Conservation (phyloP, 2,113 vertebrate species). For the Ictidomys tridecemlineatus region DNA sequence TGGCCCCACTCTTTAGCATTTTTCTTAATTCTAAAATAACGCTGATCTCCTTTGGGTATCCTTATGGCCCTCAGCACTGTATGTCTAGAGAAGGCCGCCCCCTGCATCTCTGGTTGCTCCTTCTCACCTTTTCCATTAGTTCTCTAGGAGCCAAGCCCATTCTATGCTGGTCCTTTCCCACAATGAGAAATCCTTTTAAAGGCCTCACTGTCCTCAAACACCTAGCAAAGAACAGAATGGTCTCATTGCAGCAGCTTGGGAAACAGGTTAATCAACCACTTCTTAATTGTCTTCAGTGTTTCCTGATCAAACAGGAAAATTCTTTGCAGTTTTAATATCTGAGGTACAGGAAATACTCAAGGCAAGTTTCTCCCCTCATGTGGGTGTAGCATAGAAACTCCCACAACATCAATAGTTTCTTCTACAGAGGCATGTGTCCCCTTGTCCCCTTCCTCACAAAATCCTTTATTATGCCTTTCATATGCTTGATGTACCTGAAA, state of each 20-base stretch:
- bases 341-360: background rate
- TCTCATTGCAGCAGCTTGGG: background rate
- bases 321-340: background rate
- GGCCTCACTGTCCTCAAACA: background rate
- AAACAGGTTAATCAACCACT: background rate
- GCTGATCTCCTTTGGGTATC: no score
- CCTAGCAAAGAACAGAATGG: no score
- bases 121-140: background rate
- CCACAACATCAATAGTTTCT: background rate
- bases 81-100: background rate
- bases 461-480: background rate
- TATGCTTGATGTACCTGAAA: background rate
- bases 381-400: no score
- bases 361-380: background rate
- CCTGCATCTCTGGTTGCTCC: background rate
- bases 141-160: background rate
- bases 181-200: background rate
- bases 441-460: background rate
- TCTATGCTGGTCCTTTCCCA: background rate
- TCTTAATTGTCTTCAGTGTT: background rate
- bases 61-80: background rate
- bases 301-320: background rate
- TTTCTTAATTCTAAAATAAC: background rate
- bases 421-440: background rate
- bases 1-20: background rate